Evolutionary conservation across 1,140 invertebrate species (phyloP), one percentile per base, ranked within the genome.

Genomic region (Hypsibius dujardini): DNA sequence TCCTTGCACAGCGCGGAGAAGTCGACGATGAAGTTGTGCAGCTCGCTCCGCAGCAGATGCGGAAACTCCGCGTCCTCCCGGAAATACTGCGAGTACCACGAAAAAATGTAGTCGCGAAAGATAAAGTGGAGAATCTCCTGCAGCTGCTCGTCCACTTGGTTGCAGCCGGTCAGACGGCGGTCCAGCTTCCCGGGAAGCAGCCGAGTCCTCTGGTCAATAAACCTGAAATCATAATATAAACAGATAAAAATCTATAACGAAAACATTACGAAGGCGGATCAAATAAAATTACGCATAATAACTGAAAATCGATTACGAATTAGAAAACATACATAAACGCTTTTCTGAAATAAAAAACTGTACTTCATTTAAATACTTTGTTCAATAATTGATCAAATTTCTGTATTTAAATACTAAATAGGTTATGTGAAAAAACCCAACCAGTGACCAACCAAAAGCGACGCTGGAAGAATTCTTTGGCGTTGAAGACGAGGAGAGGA

Each of bases 11-110:
- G 62, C 3, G 62, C 62, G 12, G 62, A 67, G 0, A 67, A 67
- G 42, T 67, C 62, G 3, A 67, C 42, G 42, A 67, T 67, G 42
- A 67, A 67, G 42, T 67, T 67, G 62, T 67, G 62, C 62, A 67
- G 62, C 45, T 67, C 62, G 3, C 12, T 42, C 3, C 62, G 62
- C 7, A 67, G 62, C 12, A 15, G 42, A 42, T 15, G 42, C 12
- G 62, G 62, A 67, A 67, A 67, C 42, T 67, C 62, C 12, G 12
- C 62, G 62, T 67, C 62, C 12, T 67, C 45, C 62, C 45, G 12
- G 62, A 67, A 67, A 42, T 15, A 67, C 12, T 15, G 7, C 42
- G 12, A 15, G 42, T 67, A 67, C 62, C 62, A 67, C 12, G 62
- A 12, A 3, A 67, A 42, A 15, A 67, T 15, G 42, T 67, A 67